Conservation (phyloP, 2,113 vertebrate species). For the Anser brachyrhynchus region DNA sequence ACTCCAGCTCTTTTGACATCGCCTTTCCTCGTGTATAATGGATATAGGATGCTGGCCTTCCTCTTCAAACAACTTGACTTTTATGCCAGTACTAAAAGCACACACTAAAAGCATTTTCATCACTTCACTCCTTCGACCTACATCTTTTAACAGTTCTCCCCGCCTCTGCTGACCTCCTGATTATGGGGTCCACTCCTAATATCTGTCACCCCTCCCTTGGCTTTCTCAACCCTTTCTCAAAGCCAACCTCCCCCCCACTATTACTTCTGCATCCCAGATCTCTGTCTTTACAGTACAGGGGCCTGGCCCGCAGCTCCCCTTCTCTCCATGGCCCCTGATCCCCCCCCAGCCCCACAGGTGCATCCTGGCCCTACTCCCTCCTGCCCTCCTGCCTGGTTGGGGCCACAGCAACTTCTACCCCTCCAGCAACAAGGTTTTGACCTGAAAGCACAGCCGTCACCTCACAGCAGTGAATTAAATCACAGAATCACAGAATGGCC, state of each 20-base stretch:
- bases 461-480: too few relatives aligned
- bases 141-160: neutral
- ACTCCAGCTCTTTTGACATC: neutral
- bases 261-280: neutral
- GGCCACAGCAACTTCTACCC: neutral
- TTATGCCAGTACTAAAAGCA: neutral
- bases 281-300: neutral
- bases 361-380: neutral
- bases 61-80: neutral
- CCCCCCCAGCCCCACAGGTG: neutral
- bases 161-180: neutral
- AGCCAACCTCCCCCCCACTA: neutral
- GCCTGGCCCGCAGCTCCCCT: neutral
- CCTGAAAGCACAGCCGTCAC: neutral
- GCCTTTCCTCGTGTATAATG: neutral
- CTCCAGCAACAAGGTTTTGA: neutral
- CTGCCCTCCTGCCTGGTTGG: neutral
- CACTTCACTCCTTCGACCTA: neutral
- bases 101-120: neutral
- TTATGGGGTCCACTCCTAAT: neutral
- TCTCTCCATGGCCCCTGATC: neutral
- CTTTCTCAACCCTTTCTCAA: neutral
- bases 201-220: neutral
- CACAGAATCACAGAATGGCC: too few relatives aligned
- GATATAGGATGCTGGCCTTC: accelerated